Conservation (phyloP, 2,888 invertebrate species). For the Halictus quadricinctus region DNA sequence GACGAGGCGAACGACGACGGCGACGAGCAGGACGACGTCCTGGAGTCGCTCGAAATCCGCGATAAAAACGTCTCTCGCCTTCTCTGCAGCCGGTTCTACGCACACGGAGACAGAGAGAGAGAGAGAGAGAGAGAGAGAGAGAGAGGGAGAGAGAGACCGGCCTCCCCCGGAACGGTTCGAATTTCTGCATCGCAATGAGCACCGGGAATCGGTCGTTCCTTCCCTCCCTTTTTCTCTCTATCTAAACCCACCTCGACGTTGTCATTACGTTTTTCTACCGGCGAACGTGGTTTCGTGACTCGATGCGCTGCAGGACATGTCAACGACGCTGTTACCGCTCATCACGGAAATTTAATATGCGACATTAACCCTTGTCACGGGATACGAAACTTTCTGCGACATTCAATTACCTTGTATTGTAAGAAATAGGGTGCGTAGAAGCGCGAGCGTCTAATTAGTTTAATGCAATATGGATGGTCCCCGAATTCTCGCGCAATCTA, state of each 20-base stretch:
- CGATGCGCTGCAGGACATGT: not conserved
- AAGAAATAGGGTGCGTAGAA: not conserved
- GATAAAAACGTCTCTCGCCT: conserved; percentile 63
- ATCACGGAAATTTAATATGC: not conserved
- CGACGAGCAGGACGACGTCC: conserved; percentile 39
- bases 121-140: not conserved
- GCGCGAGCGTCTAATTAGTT: not conserved
- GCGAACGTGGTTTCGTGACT: conserved; percentile 5
- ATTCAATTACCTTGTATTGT: not conserved
- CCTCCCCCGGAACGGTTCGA: conserved; percentile 45
- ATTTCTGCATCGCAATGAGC: conserved; percentile 62
- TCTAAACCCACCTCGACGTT: conserved; percentile 11
- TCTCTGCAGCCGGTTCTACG: conserved; percentile 54
- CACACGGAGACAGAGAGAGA: not conserved
- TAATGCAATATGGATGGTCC: not conserved
- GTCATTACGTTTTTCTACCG: conserved; percentile 14
- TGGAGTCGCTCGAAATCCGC: conserved; percentile 60
- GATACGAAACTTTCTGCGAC: not conserved
- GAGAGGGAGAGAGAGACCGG: not conserved
- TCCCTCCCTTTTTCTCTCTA: not conserved
- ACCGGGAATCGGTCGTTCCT: conserved; percentile 26
- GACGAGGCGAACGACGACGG: conserved; percentile 39
- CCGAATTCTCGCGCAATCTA: not conserved
- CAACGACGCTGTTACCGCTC: conserved; percentile 7
- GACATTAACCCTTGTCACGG: not conserved